phyloP scores from a whole-genome alignment of 2,797 vertebrate genomes.

The Saxicola maurus region DNA sequence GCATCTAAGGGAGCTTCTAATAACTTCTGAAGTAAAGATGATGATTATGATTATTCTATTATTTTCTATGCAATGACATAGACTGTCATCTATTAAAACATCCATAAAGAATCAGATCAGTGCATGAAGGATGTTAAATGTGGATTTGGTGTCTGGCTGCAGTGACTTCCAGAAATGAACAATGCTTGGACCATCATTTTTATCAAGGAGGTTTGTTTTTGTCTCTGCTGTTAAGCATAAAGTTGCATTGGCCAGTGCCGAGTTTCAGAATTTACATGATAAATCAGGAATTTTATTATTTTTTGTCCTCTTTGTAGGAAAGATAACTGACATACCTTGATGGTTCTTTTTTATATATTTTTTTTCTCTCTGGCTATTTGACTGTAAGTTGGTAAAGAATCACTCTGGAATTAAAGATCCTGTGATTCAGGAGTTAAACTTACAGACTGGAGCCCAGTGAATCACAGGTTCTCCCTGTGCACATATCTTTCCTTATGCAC shows the following conservation, averaged over 20 bases:
- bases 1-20: neutral
- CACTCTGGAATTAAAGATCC: neutral
- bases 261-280: neutral
- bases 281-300: neutral
- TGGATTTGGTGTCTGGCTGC: neutral
- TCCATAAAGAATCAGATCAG: neutral
- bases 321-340: neutral
- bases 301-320: neutral
- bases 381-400: neutral
- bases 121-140: neutral
- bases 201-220: neutral
- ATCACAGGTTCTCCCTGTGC: slow-evolving; percentile 71
- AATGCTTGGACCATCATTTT: neutral
- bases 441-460: slow-evolving; percentile 39
- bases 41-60: neutral
- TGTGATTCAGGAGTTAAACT: slow-evolving; percentile 64
- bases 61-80: neutral
- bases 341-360: neutral
- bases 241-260: neutral
- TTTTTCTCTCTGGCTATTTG: neutral
- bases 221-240: neutral
- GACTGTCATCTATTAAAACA: neutral
- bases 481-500: slow-evolving; percentile 63
- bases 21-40: neutral
- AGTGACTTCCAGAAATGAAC: neutral